Base-by-base conservation (phyloP, 2,797 vertebrate genomes). In the Siniperca scherzeri region DNA sequence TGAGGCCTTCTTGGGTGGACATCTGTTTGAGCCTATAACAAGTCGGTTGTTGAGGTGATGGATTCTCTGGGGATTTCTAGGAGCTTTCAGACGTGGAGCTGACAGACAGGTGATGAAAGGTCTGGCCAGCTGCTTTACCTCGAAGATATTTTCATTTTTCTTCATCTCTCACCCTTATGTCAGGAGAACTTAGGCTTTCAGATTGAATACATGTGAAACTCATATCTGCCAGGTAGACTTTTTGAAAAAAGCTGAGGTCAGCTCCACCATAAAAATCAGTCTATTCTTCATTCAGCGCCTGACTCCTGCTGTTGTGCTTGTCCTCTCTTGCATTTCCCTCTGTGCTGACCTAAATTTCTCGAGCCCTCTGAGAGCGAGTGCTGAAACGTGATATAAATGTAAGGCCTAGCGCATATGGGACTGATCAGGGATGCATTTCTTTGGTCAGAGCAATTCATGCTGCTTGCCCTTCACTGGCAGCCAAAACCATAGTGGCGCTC, bases 371-470 rank as follows among this genome's bases (percentile, higher is more conserved):
- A 92, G 91, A 91, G 86, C 65, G 70, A 88, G 82, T 74, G 78
- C 90, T 93, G 94, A 95, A 94, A 94, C 83, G 84, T 91, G 93
- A 95, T 94, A 89, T 89, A 93, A 94, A 95, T 94, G 93, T 93
- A 93, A 94, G 92, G 91, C 94, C 86, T 82, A 77, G 90, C 88
- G 68, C 95, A 96, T 96, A 93, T 96, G 95, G 95, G 91, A 95
- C 85, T 94, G 93, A 96, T 96, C 94, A 95, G 72, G 86, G 89
- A 81, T 89, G 89, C 94, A 95, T 95, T 95, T 95, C 92, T 95
- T 93, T 95, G 95, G 95, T 95, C 89, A 91, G 88, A 92, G 94
- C 91, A 92, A 95, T 95, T 95, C 94, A 94, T 94, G 93, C 92
- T 93, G 93, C 93, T 94, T 95, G 93, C 94, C 93, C 91, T 95